Conservation (phyloP, 2,888 invertebrate species). For the Ornithoptera alexandrae region DNA sequence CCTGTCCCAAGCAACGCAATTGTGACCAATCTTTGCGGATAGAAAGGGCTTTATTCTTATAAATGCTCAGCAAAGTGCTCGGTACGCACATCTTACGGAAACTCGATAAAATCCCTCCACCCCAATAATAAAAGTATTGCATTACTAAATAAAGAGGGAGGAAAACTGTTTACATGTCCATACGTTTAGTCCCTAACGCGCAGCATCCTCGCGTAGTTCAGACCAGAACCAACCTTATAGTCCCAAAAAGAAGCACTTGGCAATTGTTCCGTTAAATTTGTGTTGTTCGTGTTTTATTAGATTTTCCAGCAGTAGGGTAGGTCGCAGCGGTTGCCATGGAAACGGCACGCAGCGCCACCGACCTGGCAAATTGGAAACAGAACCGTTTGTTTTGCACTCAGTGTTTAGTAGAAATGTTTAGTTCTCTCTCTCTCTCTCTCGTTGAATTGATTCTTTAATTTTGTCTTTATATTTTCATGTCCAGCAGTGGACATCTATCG, state of each 20-base stretch:
- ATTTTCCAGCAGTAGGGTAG: slow-evolving; percentile 57
- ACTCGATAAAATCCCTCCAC: slow-evolving; percentile 37
- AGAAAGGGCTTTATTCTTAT: no score
- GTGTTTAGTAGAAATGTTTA: slow-evolving; percentile 26
- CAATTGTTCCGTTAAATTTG: slow-evolving; percentile 26
- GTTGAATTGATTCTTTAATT: not conserved
- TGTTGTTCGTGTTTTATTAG: slow-evolving; percentile 52
- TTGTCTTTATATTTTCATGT: no score
- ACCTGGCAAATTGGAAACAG: slow-evolving; percentile 33
- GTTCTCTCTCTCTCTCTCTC: not conserved
- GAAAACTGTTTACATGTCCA: slow-evolving; percentile 51
- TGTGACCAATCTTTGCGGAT: no score
- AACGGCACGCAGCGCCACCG: slow-evolving; percentile 50
- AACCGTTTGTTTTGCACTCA: slow-evolving; percentile 39
- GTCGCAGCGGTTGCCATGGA: slow-evolving; percentile 54
- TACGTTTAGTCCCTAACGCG: slow-evolving; percentile 43
- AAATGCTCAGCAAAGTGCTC: not conserved
- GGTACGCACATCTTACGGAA: not conserved
- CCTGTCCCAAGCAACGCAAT: no score
- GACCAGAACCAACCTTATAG: slow-evolving; percentile 30
- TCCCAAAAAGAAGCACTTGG: slow-evolving; percentile 22
- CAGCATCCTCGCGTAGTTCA: slow-evolving; percentile 25
- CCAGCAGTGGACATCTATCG: no score
- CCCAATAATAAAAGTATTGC: slow-evolving; percentile 51
- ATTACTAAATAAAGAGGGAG: slow-evolving; percentile 57